phyloP scores from a whole-genome alignment of 2,113 vertebrate genomes.

The Cyprinodon variegatus region DNA sequence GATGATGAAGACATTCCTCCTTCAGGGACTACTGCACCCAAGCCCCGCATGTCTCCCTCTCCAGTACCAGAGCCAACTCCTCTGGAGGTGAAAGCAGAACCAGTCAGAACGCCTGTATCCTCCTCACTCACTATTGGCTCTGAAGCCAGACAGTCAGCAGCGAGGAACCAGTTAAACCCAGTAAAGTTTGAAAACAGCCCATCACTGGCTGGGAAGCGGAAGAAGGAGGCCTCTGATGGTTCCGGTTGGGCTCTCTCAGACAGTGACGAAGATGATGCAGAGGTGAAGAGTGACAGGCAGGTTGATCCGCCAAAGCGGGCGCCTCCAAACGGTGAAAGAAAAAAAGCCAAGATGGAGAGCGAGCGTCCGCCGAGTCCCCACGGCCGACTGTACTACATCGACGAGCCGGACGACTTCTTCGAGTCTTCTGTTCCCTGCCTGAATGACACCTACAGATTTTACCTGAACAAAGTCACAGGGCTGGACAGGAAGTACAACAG shows the following conservation, averaged over 20 bases:
- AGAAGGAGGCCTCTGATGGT: constrained; percentile 75
- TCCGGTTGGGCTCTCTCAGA: constrained; percentile 92
- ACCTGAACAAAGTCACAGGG: constrained; percentile 92
- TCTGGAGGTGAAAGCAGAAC: constrained; percentile 51
- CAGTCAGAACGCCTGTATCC: constrained; percentile 52
- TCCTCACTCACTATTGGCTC: constrained; percentile 71
- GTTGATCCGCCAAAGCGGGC: constrained; percentile 39
- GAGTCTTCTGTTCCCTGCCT: constrained; percentile 81
- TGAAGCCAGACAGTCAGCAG: constrained; percentile 84
- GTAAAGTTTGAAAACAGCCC: constrained; percentile 63
- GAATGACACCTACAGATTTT: constrained; percentile 87
- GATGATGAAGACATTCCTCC: constrained; percentile 63
- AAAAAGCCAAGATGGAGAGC: constrained; percentile 63
- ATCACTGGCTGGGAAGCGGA: constrained; percentile 78
- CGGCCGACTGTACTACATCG: constrained; percentile 63
- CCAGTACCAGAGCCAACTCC: neutral
- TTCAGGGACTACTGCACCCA: constrained; percentile 33
- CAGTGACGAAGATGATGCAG: constrained; percentile 81
- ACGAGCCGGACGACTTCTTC: constrained; percentile 79
- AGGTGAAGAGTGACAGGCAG: constrained; percentile 23
- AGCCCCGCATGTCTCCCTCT: constrained; percentile 2
- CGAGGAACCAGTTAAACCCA: constrained; percentile 78
- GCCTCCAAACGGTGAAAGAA: constrained; percentile 56
- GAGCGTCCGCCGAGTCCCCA: constrained; percentile 63
- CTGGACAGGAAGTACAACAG: constrained; percentile 87